Evolutionary conservation across 2,113 vertebrate genomes (phyloP).

Genomic region (Octodon degus): DNA sequence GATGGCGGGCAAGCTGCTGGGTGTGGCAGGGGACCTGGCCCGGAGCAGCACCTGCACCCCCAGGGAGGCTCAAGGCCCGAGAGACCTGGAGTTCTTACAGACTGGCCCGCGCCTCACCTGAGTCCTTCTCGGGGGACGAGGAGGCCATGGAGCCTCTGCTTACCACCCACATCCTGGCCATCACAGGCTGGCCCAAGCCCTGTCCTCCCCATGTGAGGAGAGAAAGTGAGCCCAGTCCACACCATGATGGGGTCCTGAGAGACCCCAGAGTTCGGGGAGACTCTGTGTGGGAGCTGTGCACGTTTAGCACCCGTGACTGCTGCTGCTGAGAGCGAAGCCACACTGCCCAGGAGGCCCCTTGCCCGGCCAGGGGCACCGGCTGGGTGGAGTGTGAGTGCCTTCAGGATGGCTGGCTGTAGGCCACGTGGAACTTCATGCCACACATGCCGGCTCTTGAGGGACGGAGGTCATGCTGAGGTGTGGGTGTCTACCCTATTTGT

Average conservation of each 20-base stretch:
- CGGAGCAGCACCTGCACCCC: background rate
- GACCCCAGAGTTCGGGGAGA: accelerated
- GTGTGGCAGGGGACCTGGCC: accelerated
- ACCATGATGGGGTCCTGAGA: background rate
- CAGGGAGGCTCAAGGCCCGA: accelerated
- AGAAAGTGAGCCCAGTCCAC: accelerated
- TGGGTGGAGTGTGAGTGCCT: accelerated
- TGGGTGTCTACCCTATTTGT: accelerated
- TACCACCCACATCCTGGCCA: accelerated
- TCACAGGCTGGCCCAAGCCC: background rate
- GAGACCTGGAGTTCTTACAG: accelerated
- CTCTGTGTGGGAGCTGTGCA: accelerated
- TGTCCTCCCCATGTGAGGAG: accelerated
- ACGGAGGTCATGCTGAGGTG: background rate
- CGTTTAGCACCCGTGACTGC: too few relatives aligned
- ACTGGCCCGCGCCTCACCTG: accelerated
- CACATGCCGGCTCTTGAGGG: too few relatives aligned
- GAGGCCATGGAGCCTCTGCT: accelerated
- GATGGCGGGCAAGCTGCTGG: background rate
- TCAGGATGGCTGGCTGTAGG: accelerated
- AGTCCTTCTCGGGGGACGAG: accelerated
- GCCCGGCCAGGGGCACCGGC: accelerated
- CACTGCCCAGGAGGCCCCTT: accelerated
- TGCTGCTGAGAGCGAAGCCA: background rate
- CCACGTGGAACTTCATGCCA: accelerated